Evolutionary conservation across 2,113 vertebrate species (phyloP).

Genomic region (Melanerpes aurifrons): DNA sequence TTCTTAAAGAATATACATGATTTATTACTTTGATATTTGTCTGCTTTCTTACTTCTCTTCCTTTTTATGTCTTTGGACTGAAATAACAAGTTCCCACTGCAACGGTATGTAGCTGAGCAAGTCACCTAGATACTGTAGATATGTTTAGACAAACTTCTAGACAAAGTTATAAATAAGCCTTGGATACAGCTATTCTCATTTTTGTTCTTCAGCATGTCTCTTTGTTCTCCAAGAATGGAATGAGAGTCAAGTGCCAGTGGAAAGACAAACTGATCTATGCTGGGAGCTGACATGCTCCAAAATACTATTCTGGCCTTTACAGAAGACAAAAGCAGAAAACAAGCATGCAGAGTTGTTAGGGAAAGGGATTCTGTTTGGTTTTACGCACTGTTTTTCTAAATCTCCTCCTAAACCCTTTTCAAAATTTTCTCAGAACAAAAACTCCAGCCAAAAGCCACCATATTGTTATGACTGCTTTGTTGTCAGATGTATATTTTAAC

Average conservation of each 20-base stretch:
- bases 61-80: not conserved
- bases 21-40: constrained; percentile 17
- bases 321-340: constrained; percentile 48
- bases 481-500: not conserved
- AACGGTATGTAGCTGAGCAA: not conserved
- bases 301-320: constrained; percentile 43
- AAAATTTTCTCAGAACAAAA: not conserved
- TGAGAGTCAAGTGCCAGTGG: constrained; percentile 58
- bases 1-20: not conserved
- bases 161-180: constrained; percentile 65
- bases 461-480: not conserved
- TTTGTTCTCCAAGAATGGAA: constrained; percentile 65
- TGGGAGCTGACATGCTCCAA: constrained; percentile 33
- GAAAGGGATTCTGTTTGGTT: constrained; percentile 24
- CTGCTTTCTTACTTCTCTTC: constrained; percentile 6
- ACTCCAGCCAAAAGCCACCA: not conserved
- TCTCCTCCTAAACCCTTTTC: not conserved
- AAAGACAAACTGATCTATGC: constrained; percentile 61
- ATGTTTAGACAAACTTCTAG: constrained; percentile 66
- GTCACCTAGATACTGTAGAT: constrained; percentile 62
- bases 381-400: constrained; percentile 21
- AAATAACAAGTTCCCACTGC: constrained; percentile 46
- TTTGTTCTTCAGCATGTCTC: constrained; percentile 56
- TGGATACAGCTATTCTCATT: constrained; percentile 60
- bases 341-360: constrained; percentile 13